Percentiles rank a stretch among this genome's conserved stretches.
phyloP scores from a whole-genome alignment of 2,113 vertebrate genomes.

The Centropristis striata region DNA sequence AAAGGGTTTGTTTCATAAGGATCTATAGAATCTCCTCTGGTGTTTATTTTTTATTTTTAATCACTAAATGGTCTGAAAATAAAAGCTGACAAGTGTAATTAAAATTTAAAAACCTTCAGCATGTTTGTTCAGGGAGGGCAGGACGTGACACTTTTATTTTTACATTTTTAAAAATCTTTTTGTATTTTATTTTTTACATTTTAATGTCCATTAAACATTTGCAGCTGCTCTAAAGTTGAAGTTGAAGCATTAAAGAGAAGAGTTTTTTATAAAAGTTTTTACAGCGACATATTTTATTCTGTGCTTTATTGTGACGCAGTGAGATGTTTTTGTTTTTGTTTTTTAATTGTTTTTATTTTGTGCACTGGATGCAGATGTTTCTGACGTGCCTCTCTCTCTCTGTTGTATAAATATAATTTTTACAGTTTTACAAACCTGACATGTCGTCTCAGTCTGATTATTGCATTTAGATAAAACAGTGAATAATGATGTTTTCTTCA shows the following conservation, averaged over 20 bases:
- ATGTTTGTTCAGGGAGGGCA: neutral
- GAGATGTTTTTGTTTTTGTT: constrained; percentile 11
- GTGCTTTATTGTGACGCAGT: constrained; percentile 13
- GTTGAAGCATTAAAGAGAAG: neutral
- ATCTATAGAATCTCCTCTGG: neutral
- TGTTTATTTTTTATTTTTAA: neutral
- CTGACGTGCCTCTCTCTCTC: neutral
- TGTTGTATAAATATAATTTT: neutral
- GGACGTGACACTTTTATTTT: constrained; percentile 5
- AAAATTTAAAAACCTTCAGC: neutral
- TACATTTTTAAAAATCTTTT: neutral
- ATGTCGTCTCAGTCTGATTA: neutral
- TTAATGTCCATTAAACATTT: neutral
- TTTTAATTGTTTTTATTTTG: neutral
- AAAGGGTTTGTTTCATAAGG: neutral
- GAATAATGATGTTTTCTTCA: too few species aligned
- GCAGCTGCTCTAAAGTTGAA: neutral
- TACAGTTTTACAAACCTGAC: neutral
- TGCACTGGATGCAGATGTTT: neutral
- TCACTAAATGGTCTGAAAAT: neutral
- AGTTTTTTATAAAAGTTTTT: neutral
- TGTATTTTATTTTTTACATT: neutral
- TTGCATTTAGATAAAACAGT: too few species aligned
- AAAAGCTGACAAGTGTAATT: neutral
- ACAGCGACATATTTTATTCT: constrained; percentile 2